A percentile compares a stretch with the other conserved stretches of the same genome.
phyloP scores from a whole-genome alignment of 2,797 vertebrate species.

The Gallirallus australis region DNA sequence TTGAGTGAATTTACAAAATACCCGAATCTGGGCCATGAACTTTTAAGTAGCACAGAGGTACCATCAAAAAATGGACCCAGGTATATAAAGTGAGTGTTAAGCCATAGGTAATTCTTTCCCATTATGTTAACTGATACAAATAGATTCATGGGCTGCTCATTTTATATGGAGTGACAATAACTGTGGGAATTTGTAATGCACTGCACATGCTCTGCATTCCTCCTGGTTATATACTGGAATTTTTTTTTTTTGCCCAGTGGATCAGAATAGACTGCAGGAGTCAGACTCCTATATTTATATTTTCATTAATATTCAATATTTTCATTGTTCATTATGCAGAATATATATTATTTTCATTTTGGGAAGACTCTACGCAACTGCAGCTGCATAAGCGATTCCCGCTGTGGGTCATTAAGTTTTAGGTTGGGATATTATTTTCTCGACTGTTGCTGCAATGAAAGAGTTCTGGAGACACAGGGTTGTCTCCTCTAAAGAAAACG shows the following conservation, averaged over 20 bases:
- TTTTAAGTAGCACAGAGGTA: background rate
- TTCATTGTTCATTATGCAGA: conserved; percentile 19
- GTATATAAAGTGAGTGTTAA: background rate
- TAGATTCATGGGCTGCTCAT: background rate
- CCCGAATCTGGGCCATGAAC: background rate
- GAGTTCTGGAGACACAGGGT: background rate
- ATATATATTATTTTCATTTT: conserved; percentile 16
- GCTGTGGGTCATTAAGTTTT: conserved; percentile 51
- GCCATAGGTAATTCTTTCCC: background rate
- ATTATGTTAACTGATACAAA: background rate
- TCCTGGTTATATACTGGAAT: background rate
- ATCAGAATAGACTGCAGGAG: background rate
- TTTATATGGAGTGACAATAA: background rate
- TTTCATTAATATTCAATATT: conserved; percentile 47
- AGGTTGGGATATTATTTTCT: conserved; percentile 31
- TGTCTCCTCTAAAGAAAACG: background rate
- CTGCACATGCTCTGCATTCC: background rate
- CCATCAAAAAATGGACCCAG: background rate
- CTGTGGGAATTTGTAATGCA: background rate
- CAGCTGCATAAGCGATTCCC: background rate
- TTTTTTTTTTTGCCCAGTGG: background rate
- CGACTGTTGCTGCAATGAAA: background rate
- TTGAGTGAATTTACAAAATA: background rate
- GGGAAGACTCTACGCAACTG: background rate
- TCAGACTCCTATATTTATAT: background rate